phyloP scores from a whole-genome alignment of 2,113 vertebrate species.

The Rhinoderma darwinii region DNA sequence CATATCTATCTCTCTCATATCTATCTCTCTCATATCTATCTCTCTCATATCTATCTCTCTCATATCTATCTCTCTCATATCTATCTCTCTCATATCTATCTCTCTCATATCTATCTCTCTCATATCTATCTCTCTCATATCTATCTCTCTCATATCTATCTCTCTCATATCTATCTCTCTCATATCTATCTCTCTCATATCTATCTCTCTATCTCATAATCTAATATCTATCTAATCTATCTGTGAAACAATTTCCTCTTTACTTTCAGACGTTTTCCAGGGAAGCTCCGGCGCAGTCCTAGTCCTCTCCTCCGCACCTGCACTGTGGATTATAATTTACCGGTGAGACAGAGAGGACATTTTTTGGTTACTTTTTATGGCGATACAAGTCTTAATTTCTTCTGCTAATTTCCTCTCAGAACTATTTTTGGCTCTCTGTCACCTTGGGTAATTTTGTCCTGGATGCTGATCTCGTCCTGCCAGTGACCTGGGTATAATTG shows the following conservation, averaged over 20 bases:
- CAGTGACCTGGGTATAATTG: background rate
- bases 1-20: too few species aligned
- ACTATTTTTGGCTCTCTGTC: background rate
- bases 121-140: too few species aligned
- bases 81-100: too few species aligned
- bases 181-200: too few species aligned
- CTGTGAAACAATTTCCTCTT: background rate
- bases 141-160: too few species aligned
- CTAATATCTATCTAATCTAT: too few species aligned
- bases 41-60: too few species aligned
- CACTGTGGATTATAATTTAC: background rate
- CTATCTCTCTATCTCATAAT: too few species aligned
- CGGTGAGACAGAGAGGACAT: background rate
- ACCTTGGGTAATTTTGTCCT: background rate
- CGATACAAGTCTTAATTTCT: background rate
- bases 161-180: too few species aligned
- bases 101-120: too few species aligned
- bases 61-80: too few species aligned
- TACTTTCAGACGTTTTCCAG: slow-evolving; percentile 44
- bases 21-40: too few species aligned
- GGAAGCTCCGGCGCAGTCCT: slow-evolving; percentile 23
- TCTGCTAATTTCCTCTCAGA: background rate
- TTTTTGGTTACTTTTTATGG: background rate
- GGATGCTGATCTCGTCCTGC: background rate
- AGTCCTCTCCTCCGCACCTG: background rate